These are phyloP conservation scores for Monodelphis domestica DNA, from an alignment of 2,797 vertebrate genomes.

Conservation along the genomic window DNA sequence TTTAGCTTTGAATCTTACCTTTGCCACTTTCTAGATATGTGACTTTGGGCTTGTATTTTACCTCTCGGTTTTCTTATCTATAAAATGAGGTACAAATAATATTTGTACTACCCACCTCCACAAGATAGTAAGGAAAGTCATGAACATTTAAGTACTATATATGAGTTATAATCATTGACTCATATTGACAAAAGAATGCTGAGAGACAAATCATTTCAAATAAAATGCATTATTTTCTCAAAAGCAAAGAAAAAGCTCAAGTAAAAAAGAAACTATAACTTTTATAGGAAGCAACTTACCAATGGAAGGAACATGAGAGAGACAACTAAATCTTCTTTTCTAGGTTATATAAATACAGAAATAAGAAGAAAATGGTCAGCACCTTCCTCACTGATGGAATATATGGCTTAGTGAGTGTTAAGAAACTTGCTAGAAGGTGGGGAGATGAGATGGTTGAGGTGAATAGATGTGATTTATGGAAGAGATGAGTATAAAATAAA, in stretches of 20 bases:
- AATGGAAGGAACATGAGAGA: background rate
- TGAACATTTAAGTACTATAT: too few relatives aligned
- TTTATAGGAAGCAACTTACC: background rate
- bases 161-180: background rate
- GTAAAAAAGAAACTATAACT: background rate
- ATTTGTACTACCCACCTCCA: background rate
- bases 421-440: background rate
- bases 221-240: background rate
- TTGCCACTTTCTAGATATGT: background rate
- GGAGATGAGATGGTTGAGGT: background rate
- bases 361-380: background rate
- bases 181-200: background rate
- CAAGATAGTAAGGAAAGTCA: background rate
- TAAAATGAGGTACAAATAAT: background rate
- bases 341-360: background rate
- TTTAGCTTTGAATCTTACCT: background rate
- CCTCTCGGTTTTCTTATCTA: background rate
- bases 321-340: background rate
- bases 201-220: background rate
- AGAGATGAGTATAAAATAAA: constrained; percentile 11
- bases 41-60: background rate
- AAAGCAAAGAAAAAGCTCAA: background rate
- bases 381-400: background rate
- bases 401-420: background rate
- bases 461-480: constrained; percentile 1